Evolutionary conservation across 2,888 invertebrate genomes (phyloP), one percentile per base, ranked within the genome.

Genomic region (Meteorus cinctellus): DNA sequence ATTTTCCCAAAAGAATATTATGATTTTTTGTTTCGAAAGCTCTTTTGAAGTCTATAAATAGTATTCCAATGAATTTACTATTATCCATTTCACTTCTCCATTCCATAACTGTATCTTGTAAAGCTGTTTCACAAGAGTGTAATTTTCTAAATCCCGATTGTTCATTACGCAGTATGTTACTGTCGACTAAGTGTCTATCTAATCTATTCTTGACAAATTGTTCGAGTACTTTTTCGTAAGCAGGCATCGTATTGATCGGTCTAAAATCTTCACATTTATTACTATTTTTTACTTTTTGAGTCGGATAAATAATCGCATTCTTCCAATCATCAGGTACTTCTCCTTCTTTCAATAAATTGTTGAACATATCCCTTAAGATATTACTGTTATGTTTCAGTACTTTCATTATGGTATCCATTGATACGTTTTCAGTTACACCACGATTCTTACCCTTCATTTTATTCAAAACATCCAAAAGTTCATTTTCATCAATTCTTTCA

Each of bases 21-120:
- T 66, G 66, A 55, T 81, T 68, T 2, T 80, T 60, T 16, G 80
- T 80, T 69, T 80, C 80, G 75, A 80, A 80, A 2, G 81, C 80
- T 45, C 79, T 69, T 51, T 75, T 79, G 29, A 79, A 62, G 41
- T 81, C 80, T 60, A 80, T 66, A 65, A 80, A 81, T 12, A 80
- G 48, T 2, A 70, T 74, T 31, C 78, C 60, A 12, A 74, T 59
- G 14, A 67, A 45, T n/a, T 80, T 27, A 5, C 73, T 71, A 0
- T 75, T 12, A 63, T 78, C 77, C 34, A 77, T n/a, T 12, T 34
- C 55, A 48, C 72, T 55, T 60, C 70, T 79, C 79, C 77, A 78
- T 62, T 77, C 67, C 1, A 16, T 62, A 19, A 81, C n/a, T 1
- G 71, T 68, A 16, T 59, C 27, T 16, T 77, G 78, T 12, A 81